These are phyloP conservation scores for Hyles lineata DNA, from an alignment of 2,888 invertebrate genomes.

Conservation along the genomic window DNA sequence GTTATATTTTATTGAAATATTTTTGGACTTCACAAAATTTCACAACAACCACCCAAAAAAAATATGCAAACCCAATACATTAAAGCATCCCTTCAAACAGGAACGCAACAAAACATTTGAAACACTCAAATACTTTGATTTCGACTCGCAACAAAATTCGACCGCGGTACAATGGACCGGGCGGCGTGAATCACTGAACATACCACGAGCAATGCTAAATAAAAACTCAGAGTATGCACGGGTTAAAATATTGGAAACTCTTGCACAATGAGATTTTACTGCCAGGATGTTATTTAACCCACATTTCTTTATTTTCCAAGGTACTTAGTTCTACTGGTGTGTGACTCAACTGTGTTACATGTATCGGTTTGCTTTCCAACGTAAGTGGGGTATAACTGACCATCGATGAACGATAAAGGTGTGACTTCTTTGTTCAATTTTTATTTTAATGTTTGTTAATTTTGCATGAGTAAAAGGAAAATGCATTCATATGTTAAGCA, in stretches of 20 bases:
- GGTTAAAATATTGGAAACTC: constrained; percentile 4
- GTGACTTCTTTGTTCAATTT: no score
- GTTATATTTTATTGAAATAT: no score
- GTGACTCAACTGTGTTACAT: background rate
- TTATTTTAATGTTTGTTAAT: no score
- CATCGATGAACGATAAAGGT: no score
- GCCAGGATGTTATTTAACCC: constrained; percentile 23
- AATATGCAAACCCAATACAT: background rate
- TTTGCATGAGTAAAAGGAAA: no score
- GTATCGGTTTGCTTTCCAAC: no score
- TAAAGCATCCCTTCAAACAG: constrained; percentile 5
- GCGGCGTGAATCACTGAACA: constrained; percentile 50
- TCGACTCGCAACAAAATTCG: constrained; percentile 24
- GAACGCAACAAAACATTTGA: background rate
- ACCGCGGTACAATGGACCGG: constrained; percentile 40
- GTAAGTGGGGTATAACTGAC: no score
- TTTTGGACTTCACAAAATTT: background rate
- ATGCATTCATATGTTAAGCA: no score
- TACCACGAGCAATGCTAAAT: constrained; percentile 42
- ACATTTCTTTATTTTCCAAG: constrained; percentile 5
- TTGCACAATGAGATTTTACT: constrained; percentile 17
- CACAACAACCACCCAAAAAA: background rate
- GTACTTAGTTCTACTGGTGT: background rate
- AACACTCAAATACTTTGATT: background rate
- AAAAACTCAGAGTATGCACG: constrained; percentile 25